A percentile compares a stretch with the other conserved stretches of the same genome.
Conservation (phyloP, 2,113 vertebrate species). For the Gnathonemus longibarbis region DNA sequence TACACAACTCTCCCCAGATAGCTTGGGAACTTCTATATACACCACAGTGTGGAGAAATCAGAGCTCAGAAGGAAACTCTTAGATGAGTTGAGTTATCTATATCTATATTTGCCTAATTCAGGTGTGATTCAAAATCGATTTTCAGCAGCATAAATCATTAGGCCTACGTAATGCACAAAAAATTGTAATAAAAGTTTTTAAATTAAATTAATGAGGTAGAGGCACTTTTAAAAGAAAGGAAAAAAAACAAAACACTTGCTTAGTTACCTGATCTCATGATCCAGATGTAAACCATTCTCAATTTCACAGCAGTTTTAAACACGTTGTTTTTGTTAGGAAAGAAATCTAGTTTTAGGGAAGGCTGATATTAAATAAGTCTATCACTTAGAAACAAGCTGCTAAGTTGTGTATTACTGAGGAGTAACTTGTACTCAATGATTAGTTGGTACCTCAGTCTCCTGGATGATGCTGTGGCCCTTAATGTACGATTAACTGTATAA, state of each 20-base stretch:
- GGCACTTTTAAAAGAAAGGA: background rate
- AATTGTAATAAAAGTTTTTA: conserved; percentile 8
- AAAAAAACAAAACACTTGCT: background rate
- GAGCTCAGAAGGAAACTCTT: background rate
- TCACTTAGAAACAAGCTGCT: background rate
- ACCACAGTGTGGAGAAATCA: conserved; percentile 20
- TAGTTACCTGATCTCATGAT: background rate
- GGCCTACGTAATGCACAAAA: background rate
- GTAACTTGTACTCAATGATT: background rate
- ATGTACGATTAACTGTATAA: background rate
- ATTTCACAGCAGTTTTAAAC: background rate
- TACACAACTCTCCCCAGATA: conserved; percentile 19
- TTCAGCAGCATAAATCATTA: background rate
- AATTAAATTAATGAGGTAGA: conserved; percentile 20
- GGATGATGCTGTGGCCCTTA: background rate
- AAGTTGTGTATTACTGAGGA: background rate
- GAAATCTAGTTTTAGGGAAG: background rate
- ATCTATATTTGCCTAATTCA: background rate
- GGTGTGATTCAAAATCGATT: background rate
- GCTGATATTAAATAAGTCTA: background rate
- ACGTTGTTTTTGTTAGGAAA: background rate
- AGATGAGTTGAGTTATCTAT: background rate
- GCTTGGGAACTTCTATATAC: background rate
- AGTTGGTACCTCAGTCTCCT: background rate
- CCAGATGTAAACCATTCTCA: background rate